Conservation (phyloP, 2,888 invertebrate species). For the Xestia ashworthii region DNA sequence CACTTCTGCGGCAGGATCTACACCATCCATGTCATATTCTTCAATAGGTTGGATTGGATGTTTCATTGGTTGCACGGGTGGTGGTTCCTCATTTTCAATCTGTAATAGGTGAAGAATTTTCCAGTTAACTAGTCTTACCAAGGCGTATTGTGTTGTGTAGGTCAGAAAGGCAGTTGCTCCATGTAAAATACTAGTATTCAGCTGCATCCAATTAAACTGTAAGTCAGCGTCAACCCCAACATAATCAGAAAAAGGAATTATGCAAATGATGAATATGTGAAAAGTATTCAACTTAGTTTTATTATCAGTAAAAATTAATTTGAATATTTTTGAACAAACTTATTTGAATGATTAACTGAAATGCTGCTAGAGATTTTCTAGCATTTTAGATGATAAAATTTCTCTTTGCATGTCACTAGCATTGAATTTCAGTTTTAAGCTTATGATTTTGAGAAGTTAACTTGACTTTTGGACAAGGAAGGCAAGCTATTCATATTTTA, state of each 20-base stretch:
- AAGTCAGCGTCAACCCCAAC: not conserved
- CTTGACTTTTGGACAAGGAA: not conserved
- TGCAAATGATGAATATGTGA: not conserved
- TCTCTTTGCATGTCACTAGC: not conserved
- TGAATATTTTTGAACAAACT: too few species aligned
- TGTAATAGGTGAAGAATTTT: slow-evolving; percentile 56
- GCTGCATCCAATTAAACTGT: not conserved
- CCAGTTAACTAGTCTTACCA: not conserved
- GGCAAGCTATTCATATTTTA: not conserved
- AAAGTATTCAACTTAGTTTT: not conserved
- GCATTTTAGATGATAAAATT: not conserved
- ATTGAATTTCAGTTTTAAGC: not conserved
- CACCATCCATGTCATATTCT: slow-evolving; percentile 70
- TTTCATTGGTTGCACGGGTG: slow-evolving; percentile 61
- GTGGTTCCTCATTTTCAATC: slow-evolving; percentile 79
- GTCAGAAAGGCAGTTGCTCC: not conserved
- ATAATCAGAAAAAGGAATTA: not conserved
- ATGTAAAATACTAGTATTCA: not conserved
- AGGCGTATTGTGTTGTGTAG: not conserved
- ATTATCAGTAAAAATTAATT: too few species aligned
- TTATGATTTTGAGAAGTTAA: not conserved
- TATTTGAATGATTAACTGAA: not conserved
- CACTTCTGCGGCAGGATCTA: slow-evolving; percentile 71
- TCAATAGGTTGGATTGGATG: slow-evolving; percentile 66
- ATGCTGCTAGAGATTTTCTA: not conserved